Evolutionary conservation across 2,113 vertebrate species (phyloP).

Genomic region (Limanda limanda): DNA sequence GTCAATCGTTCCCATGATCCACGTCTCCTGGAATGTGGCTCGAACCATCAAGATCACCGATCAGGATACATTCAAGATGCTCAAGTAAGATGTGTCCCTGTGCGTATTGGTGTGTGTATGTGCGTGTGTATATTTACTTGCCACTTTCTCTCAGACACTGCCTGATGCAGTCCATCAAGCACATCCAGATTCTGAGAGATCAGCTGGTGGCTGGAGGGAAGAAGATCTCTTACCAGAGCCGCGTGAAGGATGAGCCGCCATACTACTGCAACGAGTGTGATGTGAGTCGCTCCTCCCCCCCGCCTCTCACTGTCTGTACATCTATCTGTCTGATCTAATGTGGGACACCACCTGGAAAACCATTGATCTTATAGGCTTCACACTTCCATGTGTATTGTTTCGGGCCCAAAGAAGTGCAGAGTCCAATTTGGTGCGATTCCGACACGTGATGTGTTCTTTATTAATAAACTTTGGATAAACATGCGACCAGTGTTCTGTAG

Average conservation of each 20-base stretch:
- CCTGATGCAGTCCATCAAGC: constrained; percentile 92
- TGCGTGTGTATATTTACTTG: neutral
- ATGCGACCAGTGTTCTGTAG: too few relatives aligned
- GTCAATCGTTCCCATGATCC: constrained; percentile 96
- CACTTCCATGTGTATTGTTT: too few relatives aligned
- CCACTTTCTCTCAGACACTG: constrained; percentile 83
- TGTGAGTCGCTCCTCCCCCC: constrained; percentile 75
- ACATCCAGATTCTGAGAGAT: constrained; percentile 89
- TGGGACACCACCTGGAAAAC: neutral
- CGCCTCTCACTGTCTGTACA: neutral
- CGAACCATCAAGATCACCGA: constrained; percentile 91
- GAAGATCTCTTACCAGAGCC: constrained; percentile 91
- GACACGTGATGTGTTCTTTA: too few relatives aligned
- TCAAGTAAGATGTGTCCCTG: constrained; percentile 84
- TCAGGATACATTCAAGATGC: constrained; percentile 88
- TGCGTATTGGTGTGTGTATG: neutral
- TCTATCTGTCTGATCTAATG: too few relatives aligned
- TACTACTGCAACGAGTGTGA: constrained; percentile 97
- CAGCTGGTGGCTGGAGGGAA: constrained; percentile 88
- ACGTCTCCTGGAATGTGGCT: constrained; percentile 93
- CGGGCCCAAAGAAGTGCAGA: too few relatives aligned
- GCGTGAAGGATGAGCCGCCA: constrained; percentile 92
- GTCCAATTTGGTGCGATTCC: too few relatives aligned
- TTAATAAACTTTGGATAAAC: too few relatives aligned
- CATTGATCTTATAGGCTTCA: too few relatives aligned